A percentile compares a stretch with the other conserved stretches of the same genome.
These are phyloP conservation scores for Melinaea menophilus DNA, from an alignment of 2,888 invertebrate species.

Conservation along the genomic window DNA sequence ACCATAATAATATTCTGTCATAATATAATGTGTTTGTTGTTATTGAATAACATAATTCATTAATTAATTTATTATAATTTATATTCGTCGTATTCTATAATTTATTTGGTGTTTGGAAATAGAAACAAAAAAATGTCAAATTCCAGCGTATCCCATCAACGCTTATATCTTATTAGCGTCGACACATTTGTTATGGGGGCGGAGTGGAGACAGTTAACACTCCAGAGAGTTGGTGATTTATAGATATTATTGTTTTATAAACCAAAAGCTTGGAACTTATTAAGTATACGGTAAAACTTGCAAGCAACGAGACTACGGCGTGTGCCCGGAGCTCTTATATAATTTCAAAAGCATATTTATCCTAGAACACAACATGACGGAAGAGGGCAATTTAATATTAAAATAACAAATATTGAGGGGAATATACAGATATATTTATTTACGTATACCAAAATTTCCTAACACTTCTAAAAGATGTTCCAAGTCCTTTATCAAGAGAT, in stretches of 20 bases:
- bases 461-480: conserved; percentile 6
- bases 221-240: conserved; percentile 55
- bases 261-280: not conserved
- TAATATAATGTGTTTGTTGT: no score
- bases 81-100: no score
- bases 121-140: conserved; percentile 43
- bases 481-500: conserved; percentile 49
- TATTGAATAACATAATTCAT: no score
- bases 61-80: no score
- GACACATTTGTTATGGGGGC: conserved; percentile 63
- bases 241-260: conserved; percentile 36
- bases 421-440: not conserved
- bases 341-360: no score
- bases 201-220: conserved; percentile 55
- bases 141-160: conserved; percentile 47
- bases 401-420: no score
- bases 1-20: no score
- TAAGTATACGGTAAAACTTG: no score
- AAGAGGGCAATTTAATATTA: no score
- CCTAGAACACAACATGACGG: no score
- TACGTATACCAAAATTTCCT: not conserved
- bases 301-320: no score
- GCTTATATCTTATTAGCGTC: conserved; percentile 55
- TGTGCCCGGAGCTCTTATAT: no score
- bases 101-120: not conserved